Percentiles rank a stretch among this genome's conserved stretches.
These are phyloP conservation scores for Halcyon senegalensis DNA, from an alignment of 2,113 vertebrate genomes.

Conservation along the genomic window DNA sequence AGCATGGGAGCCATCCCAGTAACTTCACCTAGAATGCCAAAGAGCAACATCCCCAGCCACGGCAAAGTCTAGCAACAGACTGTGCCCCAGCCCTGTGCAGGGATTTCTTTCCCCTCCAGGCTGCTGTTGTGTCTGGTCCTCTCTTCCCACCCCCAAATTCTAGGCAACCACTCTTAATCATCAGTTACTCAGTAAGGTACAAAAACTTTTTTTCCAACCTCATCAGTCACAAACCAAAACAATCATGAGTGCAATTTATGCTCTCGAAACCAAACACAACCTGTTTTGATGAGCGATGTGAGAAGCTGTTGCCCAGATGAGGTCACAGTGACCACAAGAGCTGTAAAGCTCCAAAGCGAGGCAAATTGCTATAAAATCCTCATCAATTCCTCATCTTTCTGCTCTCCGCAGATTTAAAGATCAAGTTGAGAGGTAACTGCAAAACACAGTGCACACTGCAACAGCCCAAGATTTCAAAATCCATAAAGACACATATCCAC, in stretches of 20 bases:
- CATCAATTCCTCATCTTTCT: background rate
- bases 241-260: background rate
- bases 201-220: background rate
- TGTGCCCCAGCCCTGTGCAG: background rate
- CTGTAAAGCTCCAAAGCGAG: background rate
- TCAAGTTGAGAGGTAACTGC: background rate
- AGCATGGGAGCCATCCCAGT: accelerated
- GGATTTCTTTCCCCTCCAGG: background rate
- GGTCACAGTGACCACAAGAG: background rate
- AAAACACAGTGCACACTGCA: background rate
- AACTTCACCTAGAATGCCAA: background rate
- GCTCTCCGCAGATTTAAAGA: background rate
- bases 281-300: background rate
- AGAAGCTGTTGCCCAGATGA: background rate
- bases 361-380: background rate
- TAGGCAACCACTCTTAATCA: background rate
- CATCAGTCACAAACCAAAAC: background rate
- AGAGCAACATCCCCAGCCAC: background rate
- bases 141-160: accelerated
- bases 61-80: background rate
- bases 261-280: background rate
- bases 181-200: background rate
- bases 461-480: background rate
- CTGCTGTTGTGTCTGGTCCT: background rate
- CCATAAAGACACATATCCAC: background rate